These are phyloP conservation scores for Dynastes maya DNA, from an alignment of 2,888 invertebrate species.

Conservation along the genomic window DNA sequence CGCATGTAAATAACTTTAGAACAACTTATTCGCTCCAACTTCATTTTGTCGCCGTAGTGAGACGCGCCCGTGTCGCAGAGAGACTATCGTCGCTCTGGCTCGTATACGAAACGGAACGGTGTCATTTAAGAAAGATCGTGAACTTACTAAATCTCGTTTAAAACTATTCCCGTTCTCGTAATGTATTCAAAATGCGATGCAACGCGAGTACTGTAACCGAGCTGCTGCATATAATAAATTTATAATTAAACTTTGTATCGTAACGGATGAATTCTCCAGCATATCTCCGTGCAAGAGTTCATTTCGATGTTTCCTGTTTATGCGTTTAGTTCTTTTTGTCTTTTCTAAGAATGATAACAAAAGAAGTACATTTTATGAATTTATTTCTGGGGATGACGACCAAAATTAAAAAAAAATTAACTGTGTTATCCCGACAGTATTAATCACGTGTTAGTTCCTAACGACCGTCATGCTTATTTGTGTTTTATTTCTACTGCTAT, in stretches of 20 bases:
- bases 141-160: slow-evolving; percentile 11
- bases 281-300: neutral
- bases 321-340: too few species aligned
- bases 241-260: slow-evolving; percentile 3
- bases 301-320: neutral
- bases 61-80: neutral
- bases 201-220: neutral
- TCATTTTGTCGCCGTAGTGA: neutral
- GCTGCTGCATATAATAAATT: neutral
- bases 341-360: too few species aligned
- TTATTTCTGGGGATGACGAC: too few species aligned
- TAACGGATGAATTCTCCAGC: neutral
- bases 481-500: too few species aligned
- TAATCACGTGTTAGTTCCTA: too few species aligned
- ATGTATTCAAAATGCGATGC: neutral
- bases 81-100: neutral
- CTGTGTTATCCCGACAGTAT: too few species aligned
- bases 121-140: neutral
- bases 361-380: too few species aligned
- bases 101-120: neutral
- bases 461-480: too few species aligned
- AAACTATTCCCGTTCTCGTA: neutral
- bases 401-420: too few species aligned
- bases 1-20: slow-evolving; percentile 6
- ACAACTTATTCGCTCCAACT: slow-evolving; percentile 13